These are phyloP conservation scores for Diceros bicornis DNA, from an alignment of 2,797 vertebrate species.

Conservation along the genomic window DNA sequence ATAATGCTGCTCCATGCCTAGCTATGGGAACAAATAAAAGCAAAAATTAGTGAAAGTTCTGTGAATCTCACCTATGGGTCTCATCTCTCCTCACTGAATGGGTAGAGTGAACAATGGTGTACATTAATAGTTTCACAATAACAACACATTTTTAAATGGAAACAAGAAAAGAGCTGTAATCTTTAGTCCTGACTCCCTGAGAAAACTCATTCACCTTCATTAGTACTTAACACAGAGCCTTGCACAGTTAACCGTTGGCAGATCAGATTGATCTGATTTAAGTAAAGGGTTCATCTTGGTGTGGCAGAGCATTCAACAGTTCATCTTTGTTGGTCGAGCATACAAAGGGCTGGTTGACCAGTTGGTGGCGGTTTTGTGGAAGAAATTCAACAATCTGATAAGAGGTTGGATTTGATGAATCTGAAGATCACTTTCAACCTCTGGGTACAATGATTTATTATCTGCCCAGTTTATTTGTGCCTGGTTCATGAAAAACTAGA, in stretches of 20 bases:
- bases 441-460: constrained; percentile 4
- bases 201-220: background rate
- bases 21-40: constrained; percentile 79
- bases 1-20: constrained; percentile 90
- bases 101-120: background rate
- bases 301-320: background rate
- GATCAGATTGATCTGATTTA: background rate
- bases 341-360: background rate
- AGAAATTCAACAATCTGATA: constrained; percentile 14
- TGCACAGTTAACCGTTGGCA: background rate
- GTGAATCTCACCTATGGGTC: background rate
- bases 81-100: background rate
- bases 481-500: background rate
- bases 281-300: background rate
- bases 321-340: background rate
- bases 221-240: background rate
- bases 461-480: background rate
- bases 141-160: background rate
- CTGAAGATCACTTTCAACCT: background rate
- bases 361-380: background rate
- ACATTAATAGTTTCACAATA: background rate
- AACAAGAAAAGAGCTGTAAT: background rate
- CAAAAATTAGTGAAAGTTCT: background rate
- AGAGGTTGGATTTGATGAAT: background rate
- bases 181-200: background rate